Evolutionary conservation across 2,113 vertebrate species (phyloP).

Genomic region (Terrapene triunguis): DNA sequence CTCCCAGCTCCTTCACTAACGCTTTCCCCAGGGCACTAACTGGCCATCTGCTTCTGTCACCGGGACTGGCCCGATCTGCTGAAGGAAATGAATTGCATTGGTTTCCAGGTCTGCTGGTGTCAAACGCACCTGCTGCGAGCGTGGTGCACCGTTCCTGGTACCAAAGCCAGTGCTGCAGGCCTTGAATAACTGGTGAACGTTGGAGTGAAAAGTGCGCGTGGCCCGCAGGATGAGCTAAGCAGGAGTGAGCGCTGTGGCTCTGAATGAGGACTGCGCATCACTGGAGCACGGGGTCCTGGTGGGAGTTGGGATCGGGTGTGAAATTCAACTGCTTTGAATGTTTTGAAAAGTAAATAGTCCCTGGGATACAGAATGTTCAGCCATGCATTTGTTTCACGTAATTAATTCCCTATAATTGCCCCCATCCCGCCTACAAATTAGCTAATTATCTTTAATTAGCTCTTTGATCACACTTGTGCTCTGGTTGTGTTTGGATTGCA

Average conservation of each 20-base stretch:
- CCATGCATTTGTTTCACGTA: neutral
- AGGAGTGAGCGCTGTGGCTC: neutral
- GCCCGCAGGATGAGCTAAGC: neutral
- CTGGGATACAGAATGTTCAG: neutral
- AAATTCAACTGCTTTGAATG: neutral
- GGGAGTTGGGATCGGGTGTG: neutral
- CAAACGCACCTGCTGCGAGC: neutral
- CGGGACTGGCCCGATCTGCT: neutral
- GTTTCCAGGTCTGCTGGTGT: neutral
- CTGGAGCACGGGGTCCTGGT: neutral
- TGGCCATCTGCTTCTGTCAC: neutral
- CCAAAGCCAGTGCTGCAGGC: neutral
- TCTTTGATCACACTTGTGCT: neutral
- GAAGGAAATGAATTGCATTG: neutral
- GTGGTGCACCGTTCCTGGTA: neutral
- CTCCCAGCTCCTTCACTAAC: neutral
- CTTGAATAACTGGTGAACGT: neutral
- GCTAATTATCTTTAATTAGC: neutral
- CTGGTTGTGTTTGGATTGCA: neutral
- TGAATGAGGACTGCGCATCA: neutral
- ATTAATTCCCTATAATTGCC: neutral
- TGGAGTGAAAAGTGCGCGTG: neutral
- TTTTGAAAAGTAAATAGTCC: neutral
- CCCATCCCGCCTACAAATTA: neutral
- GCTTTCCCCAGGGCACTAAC: neutral